Base-by-base conservation (phyloP, 2,113 vertebrate genomes). In the Dasyornis broadbenti region DNA sequence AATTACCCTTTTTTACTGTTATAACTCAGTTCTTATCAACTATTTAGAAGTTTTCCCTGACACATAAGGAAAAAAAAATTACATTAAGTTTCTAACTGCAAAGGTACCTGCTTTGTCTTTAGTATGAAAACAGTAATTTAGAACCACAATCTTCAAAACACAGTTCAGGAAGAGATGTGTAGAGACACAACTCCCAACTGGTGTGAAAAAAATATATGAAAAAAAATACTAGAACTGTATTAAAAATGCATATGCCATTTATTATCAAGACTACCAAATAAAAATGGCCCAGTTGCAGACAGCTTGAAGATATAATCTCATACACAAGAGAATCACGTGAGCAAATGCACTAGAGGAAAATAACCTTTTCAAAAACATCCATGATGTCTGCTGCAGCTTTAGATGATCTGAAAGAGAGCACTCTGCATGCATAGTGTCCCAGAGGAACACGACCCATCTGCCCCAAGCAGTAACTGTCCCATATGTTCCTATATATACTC, bases 401-500 rank as follows among this genome's bases (percentile, higher is more conserved):
- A 78, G 71, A 68, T 56, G 56, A 80, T 85, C 60, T 95, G 64
- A 82, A 64, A 94, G 66, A 65, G 71, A 59, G 33, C 56, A 39
- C 27, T 72, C 30, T 75, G 71, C 45, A 30, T 53, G 88, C 68
- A 24, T 0, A 30, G 12, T 11, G 66, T 94, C 95, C 90, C 96
- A 81, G 72, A 75, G 90, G 93, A 96, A 21, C 85, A n/a, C 4
- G 45, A 92, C 84, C 90, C 92, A 94, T 97, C 88, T 96, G 96
- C 82, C 90, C 90, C 39, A 75, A 44, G 78, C 71, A 71, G 23
- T 82, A 79, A 79, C 40, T 87, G n/a, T 68, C 82, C 78, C 86
- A 91, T 89, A 90, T 97, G 86, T 81, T 84, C 49, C n/a, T 72
- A 40, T 44, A 85, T 45, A 89, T 31, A 73, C 52, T 57, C 30